A percentile compares a stretch with the other conserved stretches of the same genome.
Conservation (phyloP, 2,113 vertebrate genomes). For the Petrocephalus microphthalmus region DNA sequence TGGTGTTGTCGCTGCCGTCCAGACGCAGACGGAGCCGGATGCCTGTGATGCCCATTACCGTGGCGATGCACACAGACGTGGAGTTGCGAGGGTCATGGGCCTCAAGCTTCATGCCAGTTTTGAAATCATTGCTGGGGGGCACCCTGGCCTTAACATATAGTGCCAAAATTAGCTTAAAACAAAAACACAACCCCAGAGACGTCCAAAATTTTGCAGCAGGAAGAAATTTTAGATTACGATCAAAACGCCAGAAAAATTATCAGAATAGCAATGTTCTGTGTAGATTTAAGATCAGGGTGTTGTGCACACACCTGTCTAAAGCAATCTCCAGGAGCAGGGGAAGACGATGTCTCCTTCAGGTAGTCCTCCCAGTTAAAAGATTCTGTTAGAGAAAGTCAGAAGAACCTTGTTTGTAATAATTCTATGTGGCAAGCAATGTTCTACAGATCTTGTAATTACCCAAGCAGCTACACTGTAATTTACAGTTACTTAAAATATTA, state of each 20-base stretch:
- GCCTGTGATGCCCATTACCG: slow-evolving; percentile 81
- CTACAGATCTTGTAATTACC: not conserved
- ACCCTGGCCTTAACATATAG: slow-evolving; percentile 66
- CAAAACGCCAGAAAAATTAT: not conserved
- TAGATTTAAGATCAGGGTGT: not conserved
- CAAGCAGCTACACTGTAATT: not conserved
- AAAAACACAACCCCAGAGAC: not conserved
- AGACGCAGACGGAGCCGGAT: slow-evolving; percentile 79
- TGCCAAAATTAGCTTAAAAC: slow-evolving; percentile 24
- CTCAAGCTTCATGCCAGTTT: slow-evolving; percentile 93
- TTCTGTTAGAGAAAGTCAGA: slow-evolving; percentile 53
- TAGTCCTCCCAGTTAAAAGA: slow-evolving; percentile 86
- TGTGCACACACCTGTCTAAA: slow-evolving; percentile 83
- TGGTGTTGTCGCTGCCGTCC: slow-evolving; percentile 90
- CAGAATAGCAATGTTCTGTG: not conserved
- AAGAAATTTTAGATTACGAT: not conserved
- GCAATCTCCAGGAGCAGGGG: slow-evolving; percentile 73
- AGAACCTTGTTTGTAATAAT: not conserved
- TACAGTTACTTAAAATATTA: not conserved
- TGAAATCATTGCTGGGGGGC: slow-evolving; percentile 87
- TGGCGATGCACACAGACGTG: slow-evolving; percentile 87
- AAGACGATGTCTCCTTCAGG: slow-evolving; percentile 80
- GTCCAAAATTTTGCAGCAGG: not conserved
- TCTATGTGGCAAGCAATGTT: not conserved
- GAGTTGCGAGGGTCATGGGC: slow-evolving; percentile 84